A percentile compares a stretch with the other conserved stretches of the same genome.
phyloP scores from a whole-genome alignment of 2,888 invertebrate species.

The Listrodromus nycthemerus region DNA sequence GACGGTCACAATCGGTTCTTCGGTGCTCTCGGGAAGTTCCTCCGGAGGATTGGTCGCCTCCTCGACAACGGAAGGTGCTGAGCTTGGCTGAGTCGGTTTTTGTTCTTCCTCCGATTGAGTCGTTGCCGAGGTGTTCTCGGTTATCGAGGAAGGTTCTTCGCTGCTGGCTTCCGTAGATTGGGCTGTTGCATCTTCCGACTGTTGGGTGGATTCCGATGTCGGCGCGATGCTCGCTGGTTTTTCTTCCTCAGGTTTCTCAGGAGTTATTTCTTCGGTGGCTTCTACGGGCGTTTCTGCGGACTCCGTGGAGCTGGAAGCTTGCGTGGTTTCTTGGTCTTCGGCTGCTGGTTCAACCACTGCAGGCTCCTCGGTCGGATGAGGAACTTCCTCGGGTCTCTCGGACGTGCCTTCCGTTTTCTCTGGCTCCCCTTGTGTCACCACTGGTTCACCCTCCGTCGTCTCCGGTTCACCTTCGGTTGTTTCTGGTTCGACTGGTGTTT shows the following conservation, averaged over 20 bases:
- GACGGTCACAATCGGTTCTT: slow-evolving; percentile 36
- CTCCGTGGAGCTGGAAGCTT: slow-evolving; percentile 27
- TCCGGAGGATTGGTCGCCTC: slow-evolving; percentile 20
- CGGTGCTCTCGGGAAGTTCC: slow-evolving; percentile 46
- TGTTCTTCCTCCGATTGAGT: slow-evolving; percentile 23
- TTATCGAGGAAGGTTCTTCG: not conserved
- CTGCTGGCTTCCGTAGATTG: slow-evolving; percentile 41
- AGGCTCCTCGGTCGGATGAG: not conserved
- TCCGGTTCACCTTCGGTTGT: slow-evolving; percentile 25
- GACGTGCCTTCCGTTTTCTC: slow-evolving; percentile 47
- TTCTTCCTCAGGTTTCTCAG: slow-evolving; percentile 42
- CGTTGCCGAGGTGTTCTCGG: slow-evolving; percentile 12
- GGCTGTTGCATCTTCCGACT: slow-evolving; percentile 21
- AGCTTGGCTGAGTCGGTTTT: not conserved
- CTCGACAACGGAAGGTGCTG: not conserved
- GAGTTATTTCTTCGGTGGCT: slow-evolving; percentile 23
- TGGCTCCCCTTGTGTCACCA: slow-evolving; percentile 41
- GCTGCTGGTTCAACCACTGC: not conserved
- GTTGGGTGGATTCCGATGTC: not conserved
- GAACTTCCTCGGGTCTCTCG: slow-evolving; percentile 35
- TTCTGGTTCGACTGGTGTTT: too few species aligned
- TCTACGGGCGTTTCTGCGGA: slow-evolving; percentile 18
- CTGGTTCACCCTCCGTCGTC: slow-evolving; percentile 10
- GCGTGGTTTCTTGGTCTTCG: not conserved
- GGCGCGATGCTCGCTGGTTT: not conserved